Conservation (phyloP, 2,888 invertebrate species). For the Tachina fera region DNA sequence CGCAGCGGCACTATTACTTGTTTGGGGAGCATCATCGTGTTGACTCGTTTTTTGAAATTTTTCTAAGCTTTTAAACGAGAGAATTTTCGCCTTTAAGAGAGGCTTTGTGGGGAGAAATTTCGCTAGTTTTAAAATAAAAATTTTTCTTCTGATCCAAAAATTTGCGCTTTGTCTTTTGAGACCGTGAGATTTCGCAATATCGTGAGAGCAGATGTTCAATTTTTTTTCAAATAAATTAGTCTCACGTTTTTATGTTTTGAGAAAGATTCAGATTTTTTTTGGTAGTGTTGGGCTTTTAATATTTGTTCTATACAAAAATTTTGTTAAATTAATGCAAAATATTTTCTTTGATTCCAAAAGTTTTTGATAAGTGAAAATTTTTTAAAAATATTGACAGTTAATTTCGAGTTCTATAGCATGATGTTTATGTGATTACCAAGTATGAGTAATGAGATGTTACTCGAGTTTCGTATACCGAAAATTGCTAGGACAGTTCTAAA, state of each 20-base stretch:
- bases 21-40: conserved; percentile 40
- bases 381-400: neutral
- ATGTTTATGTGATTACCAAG: neutral
- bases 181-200: neutral
- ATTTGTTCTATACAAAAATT: conserved; percentile 25
- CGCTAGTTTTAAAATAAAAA: too few species aligned
- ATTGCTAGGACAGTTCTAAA: neutral
- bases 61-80: neutral
- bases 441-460: neutral
- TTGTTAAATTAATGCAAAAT: conserved; percentile 53
- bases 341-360: conserved; percentile 28
- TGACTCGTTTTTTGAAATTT: conserved; percentile 54
- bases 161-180: neutral
- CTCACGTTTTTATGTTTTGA: neutral
- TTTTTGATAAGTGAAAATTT: conserved; percentile 17
- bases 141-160: too few species aligned
- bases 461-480: neutral
- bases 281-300: conserved; percentile 52
- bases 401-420: conserved; percentile 3
- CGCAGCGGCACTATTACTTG: neutral
- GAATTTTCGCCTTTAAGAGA: neutral
- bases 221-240: neutral
- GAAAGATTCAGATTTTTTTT: conserved; percentile 57
- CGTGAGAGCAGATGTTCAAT: neutral
- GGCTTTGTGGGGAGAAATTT: neutral